Conservation (phyloP, 2,113 vertebrate species). For the Tragelaphus scriptus region DNA sequence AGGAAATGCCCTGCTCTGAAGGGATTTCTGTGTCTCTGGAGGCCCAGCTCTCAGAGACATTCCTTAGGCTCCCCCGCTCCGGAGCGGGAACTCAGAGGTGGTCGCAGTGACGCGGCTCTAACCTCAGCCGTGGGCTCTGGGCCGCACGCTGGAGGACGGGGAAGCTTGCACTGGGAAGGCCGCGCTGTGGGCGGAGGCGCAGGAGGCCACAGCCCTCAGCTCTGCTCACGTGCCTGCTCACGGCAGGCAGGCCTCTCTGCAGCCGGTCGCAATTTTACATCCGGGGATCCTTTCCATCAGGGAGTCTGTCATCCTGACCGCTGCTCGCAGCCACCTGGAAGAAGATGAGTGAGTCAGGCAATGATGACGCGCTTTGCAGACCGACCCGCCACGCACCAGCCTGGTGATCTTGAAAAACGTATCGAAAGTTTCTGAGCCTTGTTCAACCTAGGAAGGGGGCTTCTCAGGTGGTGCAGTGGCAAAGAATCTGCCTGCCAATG, state of each 20-base stretch:
- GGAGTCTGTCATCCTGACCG: neutral
- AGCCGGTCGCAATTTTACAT: rapidly evolving
- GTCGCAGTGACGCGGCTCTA: rapidly evolving
- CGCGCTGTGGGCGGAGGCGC: rapidly evolving
- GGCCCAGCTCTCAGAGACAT: neutral
- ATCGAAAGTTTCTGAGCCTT: neutral
- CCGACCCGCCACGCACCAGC: rapidly evolving
- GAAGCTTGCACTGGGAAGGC: rapidly evolving
- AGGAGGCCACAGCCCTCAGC: rapidly evolving
- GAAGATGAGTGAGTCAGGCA: neutral
- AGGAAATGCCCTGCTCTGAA: neutral
- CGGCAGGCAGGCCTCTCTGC: rapidly evolving
- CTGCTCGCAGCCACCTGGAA: neutral
- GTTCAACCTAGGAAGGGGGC: neutral
- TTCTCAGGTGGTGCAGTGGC: neutral
- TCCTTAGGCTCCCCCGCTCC: too few species aligned
- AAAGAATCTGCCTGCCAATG: neutral
- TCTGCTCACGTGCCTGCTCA: rapidly evolving
- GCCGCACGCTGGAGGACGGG: neutral
- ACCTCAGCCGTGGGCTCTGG: neutral
- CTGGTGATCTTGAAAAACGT: neutral
- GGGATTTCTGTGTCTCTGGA: neutral
- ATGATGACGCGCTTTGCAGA: too few species aligned
- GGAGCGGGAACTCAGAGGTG: rapidly evolving
- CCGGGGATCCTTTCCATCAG: neutral